Percentiles rank a stretch among this genome's conserved stretches.
Conservation (phyloP, 2,797 vertebrate genomes). For the Pseudopleuronectes americanus region DNA sequence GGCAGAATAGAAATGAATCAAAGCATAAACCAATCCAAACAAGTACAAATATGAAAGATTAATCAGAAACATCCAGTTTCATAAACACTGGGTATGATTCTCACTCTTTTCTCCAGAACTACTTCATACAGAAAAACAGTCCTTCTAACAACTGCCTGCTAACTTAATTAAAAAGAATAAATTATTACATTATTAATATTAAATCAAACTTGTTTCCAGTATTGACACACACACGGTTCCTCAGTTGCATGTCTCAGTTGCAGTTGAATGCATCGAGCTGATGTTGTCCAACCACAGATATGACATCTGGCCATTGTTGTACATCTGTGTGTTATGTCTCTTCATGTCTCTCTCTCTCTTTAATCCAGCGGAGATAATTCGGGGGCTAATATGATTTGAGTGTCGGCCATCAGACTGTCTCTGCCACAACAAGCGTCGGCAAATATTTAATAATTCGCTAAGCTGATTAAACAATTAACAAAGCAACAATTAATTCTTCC, state of each 20-base stretch:
- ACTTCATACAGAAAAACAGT: constrained; percentile 1
- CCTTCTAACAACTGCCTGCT: background rate
- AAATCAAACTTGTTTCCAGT: background rate
- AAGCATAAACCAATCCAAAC: constrained; percentile 3
- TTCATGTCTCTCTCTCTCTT: constrained; percentile 55
- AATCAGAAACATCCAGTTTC: background rate
- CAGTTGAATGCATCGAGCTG: constrained; percentile 25
- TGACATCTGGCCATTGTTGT: constrained; percentile 70
- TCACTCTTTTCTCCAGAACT: constrained; percentile 2
- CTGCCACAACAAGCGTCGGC: constrained; percentile 77
- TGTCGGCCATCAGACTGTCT: constrained; percentile 73
- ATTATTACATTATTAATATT: background rate
- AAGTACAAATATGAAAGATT: background rate
- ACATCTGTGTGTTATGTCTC: constrained; percentile 72
- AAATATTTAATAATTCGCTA: constrained; percentile 82
- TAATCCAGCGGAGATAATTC: constrained; percentile 80
- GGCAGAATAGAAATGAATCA: too few species aligned
- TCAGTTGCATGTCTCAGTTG: constrained; percentile 12
- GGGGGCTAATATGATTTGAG: constrained; percentile 80
- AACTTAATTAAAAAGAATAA: background rate
- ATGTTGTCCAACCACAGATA: constrained; percentile 30
- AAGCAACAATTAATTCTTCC: constrained; percentile 84
- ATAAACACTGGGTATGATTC: background rate
- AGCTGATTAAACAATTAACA: constrained; percentile 83
- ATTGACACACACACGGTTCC: background rate